These are phyloP conservation scores for Apocrypta bakeri DNA, from an alignment of 1,140 invertebrate genomes.

Conservation along the genomic window DNA sequence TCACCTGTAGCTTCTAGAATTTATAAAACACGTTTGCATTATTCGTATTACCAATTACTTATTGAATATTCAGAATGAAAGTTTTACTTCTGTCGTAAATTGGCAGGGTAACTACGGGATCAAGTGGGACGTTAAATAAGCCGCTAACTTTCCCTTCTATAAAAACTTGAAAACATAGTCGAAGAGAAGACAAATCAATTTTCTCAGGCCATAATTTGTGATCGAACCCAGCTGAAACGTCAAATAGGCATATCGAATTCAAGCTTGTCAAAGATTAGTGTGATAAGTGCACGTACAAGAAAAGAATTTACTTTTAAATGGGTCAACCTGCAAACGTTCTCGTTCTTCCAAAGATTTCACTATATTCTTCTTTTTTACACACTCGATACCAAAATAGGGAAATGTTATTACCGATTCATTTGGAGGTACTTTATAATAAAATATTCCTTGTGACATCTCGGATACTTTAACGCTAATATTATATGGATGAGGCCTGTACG, in stretches of 20 bases:
- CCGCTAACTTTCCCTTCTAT: constrained; percentile 76
- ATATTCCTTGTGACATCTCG: constrained; percentile 90
- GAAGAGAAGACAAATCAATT: constrained; percentile 94
- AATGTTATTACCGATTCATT: constrained; percentile 84
- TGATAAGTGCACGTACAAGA: too few species aligned
- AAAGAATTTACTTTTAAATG: constrained; percentile 91
- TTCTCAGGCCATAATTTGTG: constrained; percentile 63
- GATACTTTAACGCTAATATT: constrained; percentile 95
- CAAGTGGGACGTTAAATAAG: constrained; percentile 76
- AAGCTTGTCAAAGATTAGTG: constrained; percentile 78
- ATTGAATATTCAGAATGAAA: too few species aligned
- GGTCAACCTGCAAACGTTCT: constrained; percentile 93
- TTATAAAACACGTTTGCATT: too few species aligned
- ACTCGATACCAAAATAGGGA: constrained; percentile 96
- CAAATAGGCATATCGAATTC: too few species aligned
- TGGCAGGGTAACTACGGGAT: constrained; percentile 90
- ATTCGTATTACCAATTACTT: too few species aligned
- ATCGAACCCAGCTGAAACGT: too few species aligned
- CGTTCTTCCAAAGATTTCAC: constrained; percentile 87
- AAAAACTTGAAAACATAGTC: constrained; percentile 97
- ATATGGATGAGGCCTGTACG: constrained; percentile 94
- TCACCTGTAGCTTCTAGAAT: constrained; percentile 78
- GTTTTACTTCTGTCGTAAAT: constrained; percentile 89
- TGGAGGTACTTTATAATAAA: constrained; percentile 87
- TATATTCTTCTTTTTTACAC: constrained; percentile 96